Evolutionary conservation across 1,140 invertebrate genomes (phyloP).

Genomic region (Drosophila nannoptera): DNA sequence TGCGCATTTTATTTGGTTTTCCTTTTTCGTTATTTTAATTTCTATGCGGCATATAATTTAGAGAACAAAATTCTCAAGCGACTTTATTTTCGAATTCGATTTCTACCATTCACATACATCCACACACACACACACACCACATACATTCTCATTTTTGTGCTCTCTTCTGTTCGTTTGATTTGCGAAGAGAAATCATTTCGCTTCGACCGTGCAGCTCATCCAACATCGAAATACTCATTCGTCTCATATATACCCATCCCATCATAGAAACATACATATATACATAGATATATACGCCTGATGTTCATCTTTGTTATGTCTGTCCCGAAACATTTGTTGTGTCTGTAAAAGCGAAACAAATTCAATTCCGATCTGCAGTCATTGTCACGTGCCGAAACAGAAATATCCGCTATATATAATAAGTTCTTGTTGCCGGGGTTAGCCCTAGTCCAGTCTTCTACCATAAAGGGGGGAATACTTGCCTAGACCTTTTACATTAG

Average conservation of each 20-base stretch:
- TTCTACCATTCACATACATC: slow-evolving; percentile 41
- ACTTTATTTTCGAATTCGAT: slow-evolving; percentile 72
- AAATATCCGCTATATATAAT: slow-evolving; percentile 36
- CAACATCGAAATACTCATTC: slow-evolving; percentile 24
- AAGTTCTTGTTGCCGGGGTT: slow-evolving; percentile 72
- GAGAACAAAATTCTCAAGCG: slow-evolving; percentile 55
- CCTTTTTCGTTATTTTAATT: slow-evolving; percentile 26
- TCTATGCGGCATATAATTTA: slow-evolving; percentile 35
- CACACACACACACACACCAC: background rate
- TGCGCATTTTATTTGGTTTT: slow-evolving; percentile 44
- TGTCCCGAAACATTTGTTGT: slow-evolving; percentile 41
- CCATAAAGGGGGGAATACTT: slow-evolving; percentile 2
- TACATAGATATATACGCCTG: slow-evolving; percentile 8
- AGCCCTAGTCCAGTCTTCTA: slow-evolving; percentile 47
- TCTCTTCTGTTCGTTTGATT: slow-evolving; percentile 49
- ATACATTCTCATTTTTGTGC: slow-evolving; percentile 43
- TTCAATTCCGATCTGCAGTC: slow-evolving; percentile 20
- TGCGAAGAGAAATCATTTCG: slow-evolving; percentile 31
- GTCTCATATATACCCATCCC: slow-evolving; percentile 1
- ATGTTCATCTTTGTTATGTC: slow-evolving; percentile 23
- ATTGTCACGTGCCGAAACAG: slow-evolving; percentile 58
- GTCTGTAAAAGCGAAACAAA: slow-evolving; percentile 34
- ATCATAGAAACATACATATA: slow-evolving; percentile 9
- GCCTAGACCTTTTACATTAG: slow-evolving; percentile 21
- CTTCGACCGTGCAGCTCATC: slow-evolving; percentile 57